phyloP scores from a whole-genome alignment of 2,888 invertebrate genomes.

The Aleiodes testaceus region DNA sequence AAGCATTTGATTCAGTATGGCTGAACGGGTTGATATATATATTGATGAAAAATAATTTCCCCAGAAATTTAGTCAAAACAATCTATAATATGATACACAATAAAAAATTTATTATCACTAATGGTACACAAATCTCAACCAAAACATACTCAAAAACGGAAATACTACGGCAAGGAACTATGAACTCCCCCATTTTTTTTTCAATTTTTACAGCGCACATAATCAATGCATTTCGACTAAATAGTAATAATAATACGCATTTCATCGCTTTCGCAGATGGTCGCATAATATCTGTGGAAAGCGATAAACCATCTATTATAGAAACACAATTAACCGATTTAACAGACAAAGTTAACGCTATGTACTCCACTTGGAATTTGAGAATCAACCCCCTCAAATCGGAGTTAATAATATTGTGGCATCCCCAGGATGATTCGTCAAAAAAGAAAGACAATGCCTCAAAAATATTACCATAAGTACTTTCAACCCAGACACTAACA shows the following conservation, averaged over 20 bases:
- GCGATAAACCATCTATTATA: background rate
- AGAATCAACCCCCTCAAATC: slow-evolving; percentile 44
- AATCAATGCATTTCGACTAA: slow-evolving; percentile 39
- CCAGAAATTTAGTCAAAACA: slow-evolving; percentile 1
- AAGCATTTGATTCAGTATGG: slow-evolving; percentile 41
- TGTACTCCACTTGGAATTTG: slow-evolving; percentile 43
- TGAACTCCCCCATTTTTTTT: slow-evolving; percentile 41
- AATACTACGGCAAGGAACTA: slow-evolving; percentile 36
- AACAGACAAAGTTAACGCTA: slow-evolving; percentile 39
- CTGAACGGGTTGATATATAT: slow-evolving; percentile 20
- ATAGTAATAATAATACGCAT: slow-evolving; percentile 10
- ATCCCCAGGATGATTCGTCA: background rate
- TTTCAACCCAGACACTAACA: background rate
- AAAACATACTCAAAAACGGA: slow-evolving; percentile 16
- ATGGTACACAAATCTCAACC: background rate
- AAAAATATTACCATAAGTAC: slow-evolving; percentile 7
- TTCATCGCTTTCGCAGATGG: slow-evolving; percentile 44
- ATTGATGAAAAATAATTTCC: slow-evolving; percentile 24
- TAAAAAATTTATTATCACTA: slow-evolving; percentile 16
- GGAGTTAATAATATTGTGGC: slow-evolving; percentile 44
- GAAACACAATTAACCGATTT: background rate
- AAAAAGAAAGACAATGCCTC: background rate
- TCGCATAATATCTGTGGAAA: slow-evolving; percentile 28
- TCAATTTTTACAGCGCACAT: slow-evolving; percentile 43
- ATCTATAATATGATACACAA: slow-evolving; percentile 28